A percentile compares a stretch with the other conserved stretches of the same genome.
phyloP scores from a whole-genome alignment of 1,140 invertebrate species.

The Brachionus plicatilis region DNA sequence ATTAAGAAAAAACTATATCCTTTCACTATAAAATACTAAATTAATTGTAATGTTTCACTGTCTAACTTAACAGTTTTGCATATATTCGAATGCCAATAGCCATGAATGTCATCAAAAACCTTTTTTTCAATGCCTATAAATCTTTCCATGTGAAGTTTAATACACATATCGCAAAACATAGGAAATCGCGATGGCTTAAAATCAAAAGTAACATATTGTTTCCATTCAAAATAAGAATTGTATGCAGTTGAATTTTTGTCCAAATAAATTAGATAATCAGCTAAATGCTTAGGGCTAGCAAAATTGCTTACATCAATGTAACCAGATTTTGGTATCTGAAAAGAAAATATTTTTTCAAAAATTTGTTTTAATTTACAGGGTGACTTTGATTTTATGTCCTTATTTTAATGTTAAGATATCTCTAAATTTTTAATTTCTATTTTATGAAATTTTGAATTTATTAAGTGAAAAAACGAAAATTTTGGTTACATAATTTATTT shows the following conservation, averaged over 20 bases:
- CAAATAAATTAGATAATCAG: slow-evolving; percentile 41
- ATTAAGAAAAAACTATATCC: no score
- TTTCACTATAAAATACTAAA: background rate
- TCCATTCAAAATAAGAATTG: slow-evolving; percentile 34
- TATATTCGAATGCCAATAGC: background rate
- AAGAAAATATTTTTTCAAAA: background rate
- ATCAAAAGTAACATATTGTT: background rate
- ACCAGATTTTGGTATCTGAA: slow-evolving; percentile 16
- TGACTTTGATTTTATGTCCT: no score
- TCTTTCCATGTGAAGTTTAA: slow-evolving; percentile 17
- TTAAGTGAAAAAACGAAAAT: no score
- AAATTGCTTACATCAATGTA: slow-evolving; percentile 42
- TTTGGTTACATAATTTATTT: no score
- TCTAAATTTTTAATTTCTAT: no score
- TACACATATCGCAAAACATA: slow-evolving; percentile 8
- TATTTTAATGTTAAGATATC: no score
- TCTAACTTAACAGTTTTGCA: background rate
- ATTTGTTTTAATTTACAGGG: background rate
- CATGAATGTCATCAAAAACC: background rate
- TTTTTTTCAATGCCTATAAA: background rate
- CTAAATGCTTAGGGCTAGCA: slow-evolving; percentile 40
- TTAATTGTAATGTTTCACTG: background rate
- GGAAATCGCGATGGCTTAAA: background rate
- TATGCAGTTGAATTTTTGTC: slow-evolving; percentile 5
- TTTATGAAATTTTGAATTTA: no score